These are phyloP conservation scores for Papilio demoleus DNA, from an alignment of 2,888 invertebrate genomes.

Conservation along the genomic window DNA sequence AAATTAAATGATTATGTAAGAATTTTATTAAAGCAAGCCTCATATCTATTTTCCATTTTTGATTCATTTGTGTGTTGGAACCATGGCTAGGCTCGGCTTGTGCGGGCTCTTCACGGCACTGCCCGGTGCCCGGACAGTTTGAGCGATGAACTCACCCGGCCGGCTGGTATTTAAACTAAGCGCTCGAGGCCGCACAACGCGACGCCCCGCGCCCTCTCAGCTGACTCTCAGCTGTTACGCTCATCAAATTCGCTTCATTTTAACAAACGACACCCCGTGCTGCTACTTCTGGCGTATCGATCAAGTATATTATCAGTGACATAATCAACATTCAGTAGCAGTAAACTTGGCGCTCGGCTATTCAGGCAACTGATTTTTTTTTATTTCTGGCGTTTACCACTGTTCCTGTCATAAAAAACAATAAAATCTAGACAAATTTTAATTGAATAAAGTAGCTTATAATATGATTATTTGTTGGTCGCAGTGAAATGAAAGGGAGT, in stretches of 20 bases:
- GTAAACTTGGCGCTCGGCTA: no score
- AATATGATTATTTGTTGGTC: slow-evolving; percentile 3
- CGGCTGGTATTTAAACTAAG: slow-evolving; percentile 53
- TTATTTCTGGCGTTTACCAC: no score
- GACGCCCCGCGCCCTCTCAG: slow-evolving; percentile 49
- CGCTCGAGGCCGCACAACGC: slow-evolving; percentile 32
- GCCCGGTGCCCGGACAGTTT: slow-evolving; percentile 57
- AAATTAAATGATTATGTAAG: slow-evolving; percentile 45
- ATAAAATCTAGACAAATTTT: slow-evolving; percentile 13
- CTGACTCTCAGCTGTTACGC: slow-evolving; percentile 72
- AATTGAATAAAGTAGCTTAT: slow-evolving; percentile 19
- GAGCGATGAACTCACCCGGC: slow-evolving; percentile 70
- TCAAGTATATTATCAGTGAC: slow-evolving; percentile 45
- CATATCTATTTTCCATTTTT: no score
- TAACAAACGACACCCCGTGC: slow-evolving; percentile 50
- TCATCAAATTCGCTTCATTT: slow-evolving; percentile 62
- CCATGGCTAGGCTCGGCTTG: not conserved
- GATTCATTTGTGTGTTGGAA: slow-evolving; percentile 34
- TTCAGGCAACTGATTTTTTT: no score
- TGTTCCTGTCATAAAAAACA: not conserved
- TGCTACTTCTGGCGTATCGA: slow-evolving; percentile 55
- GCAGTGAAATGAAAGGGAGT: slow-evolving; percentile 14
- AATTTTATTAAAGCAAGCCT: slow-evolving; percentile 59
- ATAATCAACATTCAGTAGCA: slow-evolving; percentile 10
- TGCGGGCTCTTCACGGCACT: slow-evolving; percentile 47